These are phyloP conservation scores for Hapalemur alaotrensis DNA, from an alignment of 2,797 vertebrate genomes.

Conservation along the genomic window DNA sequence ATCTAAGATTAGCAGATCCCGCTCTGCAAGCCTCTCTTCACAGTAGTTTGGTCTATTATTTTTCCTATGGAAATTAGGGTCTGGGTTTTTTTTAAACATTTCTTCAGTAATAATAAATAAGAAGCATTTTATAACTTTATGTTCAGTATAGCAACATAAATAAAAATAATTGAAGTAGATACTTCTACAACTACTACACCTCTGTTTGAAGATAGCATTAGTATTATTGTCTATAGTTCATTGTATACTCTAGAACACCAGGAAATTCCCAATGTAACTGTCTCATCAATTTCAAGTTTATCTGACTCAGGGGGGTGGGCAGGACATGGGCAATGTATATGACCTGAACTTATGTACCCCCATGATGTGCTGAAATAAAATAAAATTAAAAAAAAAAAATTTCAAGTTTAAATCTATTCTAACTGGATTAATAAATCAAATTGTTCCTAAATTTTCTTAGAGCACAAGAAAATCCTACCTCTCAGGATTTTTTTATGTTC, in stretches of 20 bases:
- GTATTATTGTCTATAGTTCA: background rate
- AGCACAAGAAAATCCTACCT: too few species aligned
- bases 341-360: too few species aligned
- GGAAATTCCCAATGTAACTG: background rate
- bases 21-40: background rate
- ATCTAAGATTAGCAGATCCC: background rate
- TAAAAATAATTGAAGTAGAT: slow-evolving; percentile 4
- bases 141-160: background rate
- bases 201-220: background rate
- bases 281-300: background rate
- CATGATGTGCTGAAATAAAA: too few species aligned
- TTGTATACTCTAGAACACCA: background rate
- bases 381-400: too few species aligned
- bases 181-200: background rate
- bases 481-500: background rate
- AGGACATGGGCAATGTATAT: too few species aligned
- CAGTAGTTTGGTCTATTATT: background rate
- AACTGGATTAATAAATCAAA: background rate
- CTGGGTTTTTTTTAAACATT: background rate
- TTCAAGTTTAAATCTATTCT: slow-evolving; percentile 7
- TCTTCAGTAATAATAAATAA: background rate
- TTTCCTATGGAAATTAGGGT: background rate
- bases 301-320: too few species aligned
- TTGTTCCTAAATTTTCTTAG: background rate
- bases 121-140: background rate